Conservation (phyloP, 2,888 invertebrate genomes). For the Empis stercorea region DNA sequence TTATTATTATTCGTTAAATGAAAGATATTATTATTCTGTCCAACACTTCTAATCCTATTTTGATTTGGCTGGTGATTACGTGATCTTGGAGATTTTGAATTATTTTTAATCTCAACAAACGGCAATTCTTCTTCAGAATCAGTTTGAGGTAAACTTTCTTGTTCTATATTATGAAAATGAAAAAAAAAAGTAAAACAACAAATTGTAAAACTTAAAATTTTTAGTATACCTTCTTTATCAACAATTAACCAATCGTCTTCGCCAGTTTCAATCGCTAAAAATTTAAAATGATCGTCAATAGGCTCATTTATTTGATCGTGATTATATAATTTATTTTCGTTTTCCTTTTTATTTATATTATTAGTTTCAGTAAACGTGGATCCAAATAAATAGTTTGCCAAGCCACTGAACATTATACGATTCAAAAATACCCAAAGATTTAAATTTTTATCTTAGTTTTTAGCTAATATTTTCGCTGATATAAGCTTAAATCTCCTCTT, state of each 20-base stretch:
- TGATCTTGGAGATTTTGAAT: background rate
- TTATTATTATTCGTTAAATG: background rate
- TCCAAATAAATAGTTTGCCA: constrained; percentile 44
- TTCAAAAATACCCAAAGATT: background rate
- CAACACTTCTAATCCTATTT: background rate
- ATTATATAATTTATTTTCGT: constrained; percentile 4
- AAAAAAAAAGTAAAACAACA: constrained; percentile 1
- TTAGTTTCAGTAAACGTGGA: constrained; percentile 27
- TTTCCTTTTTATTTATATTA: constrained; percentile 14
- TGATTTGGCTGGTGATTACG: background rate
- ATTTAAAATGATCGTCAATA: constrained; percentile 8
- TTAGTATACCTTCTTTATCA: constrained; percentile 35
- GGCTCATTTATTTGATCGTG: constrained; percentile 7
- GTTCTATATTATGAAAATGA: too few relatives aligned
- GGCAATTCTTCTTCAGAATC: constrained; percentile 31
- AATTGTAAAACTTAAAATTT: too few relatives aligned
- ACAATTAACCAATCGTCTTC: constrained; percentile 46
- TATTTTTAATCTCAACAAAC: constrained; percentile 23
- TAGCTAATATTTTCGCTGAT: too few relatives aligned
- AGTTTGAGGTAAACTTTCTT: constrained; percentile 26
- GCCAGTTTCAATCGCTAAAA: constrained; percentile 21
- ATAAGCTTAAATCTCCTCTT: too few relatives aligned
- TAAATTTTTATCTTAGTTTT: too few relatives aligned
- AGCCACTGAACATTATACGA: constrained; percentile 45
- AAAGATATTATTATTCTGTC: background rate